Percentiles rank a stretch among this genome's conserved stretches.
These are phyloP conservation scores for Meganola albula DNA, from an alignment of 2,888 invertebrate genomes.

Conservation along the genomic window DNA sequence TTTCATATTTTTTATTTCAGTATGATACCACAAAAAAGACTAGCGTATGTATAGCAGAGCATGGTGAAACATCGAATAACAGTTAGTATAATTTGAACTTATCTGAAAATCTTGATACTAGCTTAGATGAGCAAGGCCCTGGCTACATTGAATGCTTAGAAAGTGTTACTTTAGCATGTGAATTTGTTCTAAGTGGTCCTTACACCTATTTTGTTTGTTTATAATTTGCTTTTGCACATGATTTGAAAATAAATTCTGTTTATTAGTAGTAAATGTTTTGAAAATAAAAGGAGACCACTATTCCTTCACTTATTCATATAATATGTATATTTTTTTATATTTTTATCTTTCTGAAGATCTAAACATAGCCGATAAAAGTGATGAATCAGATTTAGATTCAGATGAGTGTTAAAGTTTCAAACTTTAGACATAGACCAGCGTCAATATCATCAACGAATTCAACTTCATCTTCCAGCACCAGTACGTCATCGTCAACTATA, in stretches of 20 bases:
- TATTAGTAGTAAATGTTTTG: not conserved
- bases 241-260: not conserved
- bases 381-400: conserved; percentile 9
- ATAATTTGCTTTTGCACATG: not conserved
- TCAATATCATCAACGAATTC: conserved; percentile 14
- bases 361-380: conserved; percentile 9
- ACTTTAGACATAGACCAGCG: conserved; percentile 14
- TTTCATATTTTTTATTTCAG: conserved; percentile 6
- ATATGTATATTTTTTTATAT: no score
- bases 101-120: conserved; percentile 7
- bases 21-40: conserved; percentile 8
- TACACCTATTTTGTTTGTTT: not conserved
- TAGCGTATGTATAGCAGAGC: conserved; percentile 2
- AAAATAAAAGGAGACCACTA: no score
- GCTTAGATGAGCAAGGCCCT: conserved; percentile 10
- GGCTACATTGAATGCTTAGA: conserved; percentile 11
- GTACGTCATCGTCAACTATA: conserved; percentile 4
- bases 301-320: not conserved
- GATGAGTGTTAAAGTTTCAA: conserved; percentile 13
- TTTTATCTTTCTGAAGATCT: conserved; percentile 5
- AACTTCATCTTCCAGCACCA: conserved; percentile 6
- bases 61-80: conserved; percentile 2
- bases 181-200: conserved; percentile 2
- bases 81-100: conserved; percentile 4
- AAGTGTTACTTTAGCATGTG: conserved; percentile 1